Evolutionary conservation across 2,797 vertebrate genomes (phyloP).

Genomic region (Onychomys leucogaster): DNA sequence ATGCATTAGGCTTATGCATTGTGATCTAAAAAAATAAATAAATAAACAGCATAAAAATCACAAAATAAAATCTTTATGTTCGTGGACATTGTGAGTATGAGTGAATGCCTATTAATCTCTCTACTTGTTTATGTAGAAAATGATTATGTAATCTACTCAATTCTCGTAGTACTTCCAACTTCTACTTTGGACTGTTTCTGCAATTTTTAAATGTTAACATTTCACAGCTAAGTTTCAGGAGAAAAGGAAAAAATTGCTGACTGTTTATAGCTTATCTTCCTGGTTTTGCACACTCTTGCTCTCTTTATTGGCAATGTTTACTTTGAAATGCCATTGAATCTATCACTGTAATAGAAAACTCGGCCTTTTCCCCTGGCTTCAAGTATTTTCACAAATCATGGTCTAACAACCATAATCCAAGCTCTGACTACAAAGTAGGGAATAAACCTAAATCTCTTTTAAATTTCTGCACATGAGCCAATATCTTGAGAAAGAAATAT

Average conservation of each 20-base stretch:
- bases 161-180: background rate
- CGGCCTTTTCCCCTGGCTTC: background rate
- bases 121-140: background rate
- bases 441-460: slow-evolving; percentile 58
- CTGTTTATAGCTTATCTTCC: slow-evolving; percentile 10
- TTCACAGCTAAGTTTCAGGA: slow-evolving; percentile 20
- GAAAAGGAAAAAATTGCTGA: slow-evolving; percentile 38
- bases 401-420: slow-evolving; percentile 46
- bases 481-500: slow-evolving; percentile 1
- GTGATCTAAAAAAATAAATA: background rate
- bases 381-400: slow-evolving; percentile 68
- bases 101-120: background rate
- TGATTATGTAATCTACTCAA: background rate
- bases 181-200: background rate
- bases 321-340: slow-evolving; percentile 57
- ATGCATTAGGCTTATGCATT: background rate
- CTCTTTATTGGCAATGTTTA: slow-evolving; percentile 51
- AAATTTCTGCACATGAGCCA: background rate
- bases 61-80: background rate
- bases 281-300: background rate
- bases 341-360: slow-evolving; percentile 49
- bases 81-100: background rate
- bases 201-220: slow-evolving; percentile 10
- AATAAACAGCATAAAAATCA: background rate
- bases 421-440: background rate